These are phyloP conservation scores for Rhinogobio ventralis DNA, from an alignment of 2,797 vertebrate species.

Conservation along the genomic window DNA sequence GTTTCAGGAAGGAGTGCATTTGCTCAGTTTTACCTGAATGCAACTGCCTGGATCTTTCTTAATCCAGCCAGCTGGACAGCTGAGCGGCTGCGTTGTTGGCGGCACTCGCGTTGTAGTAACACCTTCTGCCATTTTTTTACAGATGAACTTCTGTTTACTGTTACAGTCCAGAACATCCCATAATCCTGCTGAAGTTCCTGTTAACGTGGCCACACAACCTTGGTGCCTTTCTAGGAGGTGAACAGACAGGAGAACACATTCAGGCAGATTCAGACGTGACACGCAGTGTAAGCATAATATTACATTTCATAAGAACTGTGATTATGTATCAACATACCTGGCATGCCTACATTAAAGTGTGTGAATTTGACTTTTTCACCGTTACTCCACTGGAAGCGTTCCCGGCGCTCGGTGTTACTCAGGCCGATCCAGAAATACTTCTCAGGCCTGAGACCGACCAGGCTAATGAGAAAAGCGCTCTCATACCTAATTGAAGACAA, in stretches of 20 bases:
- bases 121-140: slow-evolving; percentile 87
- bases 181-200: slow-evolving; percentile 88
- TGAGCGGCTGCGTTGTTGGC: slow-evolving; percentile 81
- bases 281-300: background rate
- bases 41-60: slow-evolving; percentile 72
- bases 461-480: slow-evolving; percentile 92
- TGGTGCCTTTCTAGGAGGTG: slow-evolving; percentile 81
- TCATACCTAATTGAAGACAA: slow-evolving; percentile 82
- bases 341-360: slow-evolving; percentile 93
- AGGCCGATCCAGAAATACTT: slow-evolving; percentile 93
- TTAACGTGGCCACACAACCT: slow-evolving; percentile 94
- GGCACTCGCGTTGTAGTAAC: slow-evolving; percentile 79
- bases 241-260: slow-evolving; percentile 9
- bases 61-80: slow-evolving; percentile 82
- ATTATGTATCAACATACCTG: slow-evolving; percentile 77
- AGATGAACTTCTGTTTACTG: slow-evolving; percentile 90
- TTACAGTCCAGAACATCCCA: slow-evolving; percentile 91
- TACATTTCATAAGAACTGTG: background rate
- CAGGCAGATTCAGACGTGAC: background rate
- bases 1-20: background rate
- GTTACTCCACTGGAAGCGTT: slow-evolving; percentile 83
- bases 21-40: slow-evolving; percentile 78
- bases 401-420: slow-evolving; percentile 81
- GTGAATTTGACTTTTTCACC: slow-evolving; percentile 83
- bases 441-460: slow-evolving; percentile 90